phyloP scores from a whole-genome alignment of 2,113 vertebrate genomes.

The Protobothrops mucrosquamatus region DNA sequence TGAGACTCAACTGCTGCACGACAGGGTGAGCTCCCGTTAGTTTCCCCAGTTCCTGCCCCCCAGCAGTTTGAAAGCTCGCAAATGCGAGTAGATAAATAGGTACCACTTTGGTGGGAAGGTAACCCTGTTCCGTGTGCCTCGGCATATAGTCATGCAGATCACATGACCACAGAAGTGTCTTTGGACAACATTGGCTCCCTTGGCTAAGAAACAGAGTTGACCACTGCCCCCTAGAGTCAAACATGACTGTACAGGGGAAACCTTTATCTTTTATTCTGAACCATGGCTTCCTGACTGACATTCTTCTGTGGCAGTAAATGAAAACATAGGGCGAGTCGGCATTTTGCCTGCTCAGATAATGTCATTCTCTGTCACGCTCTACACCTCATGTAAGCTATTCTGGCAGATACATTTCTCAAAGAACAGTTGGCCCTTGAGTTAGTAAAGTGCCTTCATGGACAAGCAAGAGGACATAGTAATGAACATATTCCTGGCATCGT shows the following conservation, averaged over 20 bases:
- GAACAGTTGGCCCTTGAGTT: not conserved
- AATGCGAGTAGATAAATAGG: not conserved
- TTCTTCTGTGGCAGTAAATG: not conserved
- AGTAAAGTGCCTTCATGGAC: conserved; percentile 34
- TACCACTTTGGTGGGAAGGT: not conserved
- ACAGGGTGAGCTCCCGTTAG: not conserved
- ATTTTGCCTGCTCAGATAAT: not conserved
- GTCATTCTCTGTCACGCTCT: not conserved
- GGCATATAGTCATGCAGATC: not conserved
- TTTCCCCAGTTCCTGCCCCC: not conserved
- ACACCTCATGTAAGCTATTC: not conserved
- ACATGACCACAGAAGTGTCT: not conserved
- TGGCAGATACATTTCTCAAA: not conserved
- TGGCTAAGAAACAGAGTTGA: not conserved
- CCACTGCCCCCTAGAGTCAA: not conserved
- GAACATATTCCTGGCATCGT: not conserved
- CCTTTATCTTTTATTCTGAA: not conserved
- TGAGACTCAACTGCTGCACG: not conserved
- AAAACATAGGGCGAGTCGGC: not conserved
- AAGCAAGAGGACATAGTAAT: conserved; percentile 20
- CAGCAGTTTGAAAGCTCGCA: not conserved
- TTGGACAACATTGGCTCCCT: not conserved
- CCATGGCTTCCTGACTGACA: not conserved
- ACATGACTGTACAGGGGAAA: not conserved
- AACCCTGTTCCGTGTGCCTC: not conserved